phyloP scores from a whole-genome alignment of 2,113 vertebrate genomes.

The Zootoca vivipara region DNA sequence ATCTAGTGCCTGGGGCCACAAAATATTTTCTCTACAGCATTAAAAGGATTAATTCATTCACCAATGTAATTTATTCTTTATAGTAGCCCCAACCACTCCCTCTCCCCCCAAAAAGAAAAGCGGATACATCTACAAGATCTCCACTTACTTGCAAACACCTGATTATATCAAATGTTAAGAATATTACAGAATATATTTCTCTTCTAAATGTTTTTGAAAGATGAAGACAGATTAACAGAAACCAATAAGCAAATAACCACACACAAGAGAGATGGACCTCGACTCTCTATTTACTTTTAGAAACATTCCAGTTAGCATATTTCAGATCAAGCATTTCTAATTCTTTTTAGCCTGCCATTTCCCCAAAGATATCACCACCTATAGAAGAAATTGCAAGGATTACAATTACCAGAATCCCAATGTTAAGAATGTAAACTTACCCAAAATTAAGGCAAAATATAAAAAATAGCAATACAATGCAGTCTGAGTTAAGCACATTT shows the following conservation, averaged over 20 bases:
- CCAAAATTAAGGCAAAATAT: neutral
- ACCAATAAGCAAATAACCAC: neutral
- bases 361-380: neutral
- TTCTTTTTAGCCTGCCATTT: too few species aligned
- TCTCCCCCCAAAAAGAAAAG: neutral
- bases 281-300: neutral
- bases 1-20: neutral
- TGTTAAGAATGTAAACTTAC: neutral
- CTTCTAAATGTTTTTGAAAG: neutral
- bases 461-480: neutral
- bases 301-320: neutral
- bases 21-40: neutral
- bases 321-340: neutral
- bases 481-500: neutral
- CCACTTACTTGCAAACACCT: neutral
- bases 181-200: neutral
- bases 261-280: too few species aligned
- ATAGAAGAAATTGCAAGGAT: neutral
- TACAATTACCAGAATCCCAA: neutral
- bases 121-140: neutral
- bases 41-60: slow-evolving; percentile 11
- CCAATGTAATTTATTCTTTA: neutral
- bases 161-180: neutral
- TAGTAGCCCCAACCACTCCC: neutral
- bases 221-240: neutral